Evolutionary conservation across 2,113 vertebrate genomes (phyloP), one percentile per base, ranked within the genome.

Genomic region (Forbesichthys agassizii): DNA sequence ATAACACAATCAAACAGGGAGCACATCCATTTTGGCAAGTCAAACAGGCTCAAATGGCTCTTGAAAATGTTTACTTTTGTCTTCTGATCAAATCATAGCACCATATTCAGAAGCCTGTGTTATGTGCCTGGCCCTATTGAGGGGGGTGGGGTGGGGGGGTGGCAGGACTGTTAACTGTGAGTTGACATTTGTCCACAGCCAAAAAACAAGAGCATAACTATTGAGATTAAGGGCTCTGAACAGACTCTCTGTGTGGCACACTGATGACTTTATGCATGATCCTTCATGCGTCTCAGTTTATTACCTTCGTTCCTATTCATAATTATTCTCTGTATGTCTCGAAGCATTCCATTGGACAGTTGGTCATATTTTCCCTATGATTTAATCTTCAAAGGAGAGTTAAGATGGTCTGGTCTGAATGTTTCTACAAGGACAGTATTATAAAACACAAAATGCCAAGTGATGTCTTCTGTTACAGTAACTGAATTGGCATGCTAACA

Each of bases 1-100:
- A 84, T 84, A 90, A 86, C 84, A 81, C 87, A 88, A 91, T 88
- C 89, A 88, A 88, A 89, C 76, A 77, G 75, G 73, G 84, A 86
- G 84, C 70, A 73, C 71, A 82, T 86, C 76, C 82, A 88, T 88
- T 89, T 86, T 85, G 77, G 76, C 79, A 76, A 82, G 66, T 86
- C 84, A 81, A 80, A 86, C 77, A 83, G 71, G 83, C 57, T 83
- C 42, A 81, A 77, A 85, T 83, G 79, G 27, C 77, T 84, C 66
- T 72, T 79, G 46, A 84, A 84, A 77, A 73, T 83, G 78, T 90
- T 90, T 84, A 81, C 79, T 78, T 81, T 80, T 6, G 36, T 78
- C 68, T 73, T 69, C 64, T 64, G 70, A 84, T 87, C 81, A 53
- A 58, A 69, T 80, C 67, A 47, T 73, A 63, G 59, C 79, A 71